A percentile compares a stretch with the other conserved stretches of the same genome.
Evolutionary conservation across 2,888 invertebrate species (phyloP).

Genomic region (Caenorhabditis japonica): DNA sequence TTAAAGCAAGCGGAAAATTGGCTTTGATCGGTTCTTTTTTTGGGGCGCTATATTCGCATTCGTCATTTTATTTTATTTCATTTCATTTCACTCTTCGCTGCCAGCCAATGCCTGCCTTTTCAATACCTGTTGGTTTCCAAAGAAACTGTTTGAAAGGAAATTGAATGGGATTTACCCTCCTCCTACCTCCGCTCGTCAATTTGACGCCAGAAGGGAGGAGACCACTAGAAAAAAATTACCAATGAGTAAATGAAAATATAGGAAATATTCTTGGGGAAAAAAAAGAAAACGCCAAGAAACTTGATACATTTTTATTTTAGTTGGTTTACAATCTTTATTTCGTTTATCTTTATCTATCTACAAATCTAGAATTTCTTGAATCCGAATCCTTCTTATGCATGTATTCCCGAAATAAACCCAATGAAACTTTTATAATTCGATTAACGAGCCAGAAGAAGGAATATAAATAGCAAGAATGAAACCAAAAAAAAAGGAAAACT

Average conservation of each 20-base stretch:
- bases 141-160: constrained; percentile 37
- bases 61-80: constrained; percentile 27
- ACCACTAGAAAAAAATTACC: constrained; percentile 18
- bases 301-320: constrained; percentile 17
- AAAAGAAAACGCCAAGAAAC: constrained; percentile 1
- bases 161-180: constrained; percentile 36
- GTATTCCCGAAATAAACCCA: constrained; percentile 13
- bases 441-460: constrained; percentile 20
- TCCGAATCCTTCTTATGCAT: too few relatives aligned
- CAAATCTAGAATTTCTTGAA: too few relatives aligned
- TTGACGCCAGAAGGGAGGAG: too few relatives aligned
- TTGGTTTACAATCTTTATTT: background rate
- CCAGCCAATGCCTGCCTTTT: constrained; percentile 37
- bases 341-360: background rate
- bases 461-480: constrained; percentile 8
- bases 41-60: constrained; percentile 28
- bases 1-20: constrained; percentile 52
- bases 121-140: constrained; percentile 53
- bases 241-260: constrained; percentile 3
- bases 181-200: too few relatives aligned
- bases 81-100: constrained; percentile 51
- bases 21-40: constrained; percentile 44
- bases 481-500: constrained; percentile 19
- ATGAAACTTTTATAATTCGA: constrained; percentile 39
- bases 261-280: background rate